Base-by-base conservation (phyloP, 1,140 invertebrate species). In the Aphidius ervi region DNA sequence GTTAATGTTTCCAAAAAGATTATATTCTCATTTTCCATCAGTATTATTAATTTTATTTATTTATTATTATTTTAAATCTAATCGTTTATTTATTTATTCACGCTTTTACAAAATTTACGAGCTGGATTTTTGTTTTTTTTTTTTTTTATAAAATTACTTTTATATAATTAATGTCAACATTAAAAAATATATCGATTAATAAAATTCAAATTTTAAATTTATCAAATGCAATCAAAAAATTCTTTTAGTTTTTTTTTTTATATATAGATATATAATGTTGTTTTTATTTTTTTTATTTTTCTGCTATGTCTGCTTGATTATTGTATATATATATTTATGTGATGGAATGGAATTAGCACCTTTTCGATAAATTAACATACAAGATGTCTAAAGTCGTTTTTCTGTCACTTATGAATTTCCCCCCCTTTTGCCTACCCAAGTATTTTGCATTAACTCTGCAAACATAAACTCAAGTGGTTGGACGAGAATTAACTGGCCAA, bases 401-500 rank as follows among this genome's bases (percentile, higher is more conserved):
- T 20, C 43, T 42, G 52, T 54, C 52, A 42, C 52, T 42, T 31
- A 31, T 31, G 23, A 31, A 31, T 31, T 31, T 31, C 23, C 23
- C 23, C 23, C 4, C 4, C 4, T 43, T 43, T 10, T 16, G 46
- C 39, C 9, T 9, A 46, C 8, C 9, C 45, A 63, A 70, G 70
- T 70, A 68, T 64, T 31, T 66, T 67, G 68, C 74, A 76, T 76
- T 77, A 75, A 72, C 73, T 76, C 68, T 73, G 71, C 67, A 75
- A 77, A 77, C 69, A 31, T 31, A 75, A 70, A 67, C 68, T 74
- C 61, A 62, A 71, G 67, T 71, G 65, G 63, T 69, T 67, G 65
- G 60, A 66, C 66, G 68, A 68, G 74, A 70, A 74, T 74, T 69
- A 66, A 40, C 39, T n/a, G n/a, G 6, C 9, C 37, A 52, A 8